Evolutionary conservation across 53 echinoderm and acorn worm species (phyloP).

Genomic region (Stichopus horrens): DNA sequence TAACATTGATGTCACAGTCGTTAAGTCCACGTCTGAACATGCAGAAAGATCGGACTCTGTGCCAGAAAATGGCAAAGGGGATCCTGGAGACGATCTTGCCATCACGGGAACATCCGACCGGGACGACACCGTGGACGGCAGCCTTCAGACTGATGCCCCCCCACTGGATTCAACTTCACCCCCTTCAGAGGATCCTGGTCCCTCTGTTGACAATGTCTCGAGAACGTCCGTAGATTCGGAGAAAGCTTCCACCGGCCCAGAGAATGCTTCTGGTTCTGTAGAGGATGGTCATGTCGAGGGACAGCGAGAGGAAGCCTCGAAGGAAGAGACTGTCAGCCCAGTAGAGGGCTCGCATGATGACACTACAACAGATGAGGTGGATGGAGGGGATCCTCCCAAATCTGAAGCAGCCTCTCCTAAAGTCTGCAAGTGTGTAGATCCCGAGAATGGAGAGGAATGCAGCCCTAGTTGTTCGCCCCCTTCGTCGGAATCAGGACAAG

Average conservation of each 20-base stretch:
- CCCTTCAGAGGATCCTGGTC: not conserved
- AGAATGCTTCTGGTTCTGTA: not conserved
- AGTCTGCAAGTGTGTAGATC: conserved; percentile 38
- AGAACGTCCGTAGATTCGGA: not conserved
- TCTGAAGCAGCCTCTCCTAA: not conserved
- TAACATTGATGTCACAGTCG: not conserved
- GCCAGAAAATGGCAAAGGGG: not conserved
- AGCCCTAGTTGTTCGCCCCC: no score
- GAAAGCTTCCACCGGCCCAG: not conserved
- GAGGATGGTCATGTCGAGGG: not conserved
- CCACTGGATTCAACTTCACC: no score
- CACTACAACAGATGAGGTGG: not conserved
- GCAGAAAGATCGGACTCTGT: not conserved
- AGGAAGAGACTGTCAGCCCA: no score
- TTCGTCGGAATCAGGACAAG: no score
- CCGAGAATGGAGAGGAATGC: conserved; percentile 37
- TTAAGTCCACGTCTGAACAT: no score
- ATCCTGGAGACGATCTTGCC: not conserved
- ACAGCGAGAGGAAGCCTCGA: not conserved
- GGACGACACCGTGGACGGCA: not conserved
- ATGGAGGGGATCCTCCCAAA: not conserved
- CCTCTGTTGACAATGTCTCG: not conserved
- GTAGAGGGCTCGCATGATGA: not conserved
- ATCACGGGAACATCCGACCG: not conserved
- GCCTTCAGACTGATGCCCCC: not conserved